phyloP scores from a whole-genome alignment of 1,140 invertebrate genomes.

The Octopus bimaculoides region DNA sequence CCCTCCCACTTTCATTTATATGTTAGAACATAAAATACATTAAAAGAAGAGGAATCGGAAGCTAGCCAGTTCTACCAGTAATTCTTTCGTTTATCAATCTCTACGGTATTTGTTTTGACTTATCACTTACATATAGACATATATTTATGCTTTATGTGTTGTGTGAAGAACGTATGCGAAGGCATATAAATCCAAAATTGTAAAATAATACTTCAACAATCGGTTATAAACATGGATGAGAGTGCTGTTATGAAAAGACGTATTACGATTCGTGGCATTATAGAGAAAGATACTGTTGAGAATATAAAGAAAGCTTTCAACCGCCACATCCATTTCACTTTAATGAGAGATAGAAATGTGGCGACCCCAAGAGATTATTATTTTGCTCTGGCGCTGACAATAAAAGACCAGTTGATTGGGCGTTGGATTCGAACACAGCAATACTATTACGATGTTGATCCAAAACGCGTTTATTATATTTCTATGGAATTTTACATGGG shows the following conservation, averaged over 20 bases:
- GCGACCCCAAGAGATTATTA: slow-evolving; percentile 93
- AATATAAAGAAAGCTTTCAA: slow-evolving; percentile 97
- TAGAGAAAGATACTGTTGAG: slow-evolving; percentile 85
- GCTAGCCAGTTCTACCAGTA: no score
- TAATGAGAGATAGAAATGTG: slow-evolving; percentile 97
- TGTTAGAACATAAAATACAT: no score
- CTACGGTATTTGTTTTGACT: no score
- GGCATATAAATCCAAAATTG: no score
- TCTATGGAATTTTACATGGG: slow-evolving; percentile 99
- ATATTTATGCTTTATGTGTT: no score
- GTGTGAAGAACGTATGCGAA: no score
- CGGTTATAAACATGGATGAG: no score
- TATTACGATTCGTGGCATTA: slow-evolving; percentile 94
- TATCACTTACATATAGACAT: no score
- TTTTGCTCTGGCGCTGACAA: slow-evolving; percentile 91
- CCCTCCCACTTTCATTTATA: no score
- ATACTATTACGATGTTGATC: slow-evolving; percentile 95
- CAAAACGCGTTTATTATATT: slow-evolving; percentile 94
- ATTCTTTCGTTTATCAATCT: no score
- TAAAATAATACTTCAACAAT: no score
- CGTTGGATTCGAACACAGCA: slow-evolving; percentile 98
- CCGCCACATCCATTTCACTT: slow-evolving; percentile 93
- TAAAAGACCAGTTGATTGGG: slow-evolving; percentile 92
- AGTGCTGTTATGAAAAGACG: slow-evolving; percentile 71
- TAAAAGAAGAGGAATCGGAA: no score